phyloP scores from a whole-genome alignment of 2,888 invertebrate genomes.

The Drosophila longiperda region DNA sequence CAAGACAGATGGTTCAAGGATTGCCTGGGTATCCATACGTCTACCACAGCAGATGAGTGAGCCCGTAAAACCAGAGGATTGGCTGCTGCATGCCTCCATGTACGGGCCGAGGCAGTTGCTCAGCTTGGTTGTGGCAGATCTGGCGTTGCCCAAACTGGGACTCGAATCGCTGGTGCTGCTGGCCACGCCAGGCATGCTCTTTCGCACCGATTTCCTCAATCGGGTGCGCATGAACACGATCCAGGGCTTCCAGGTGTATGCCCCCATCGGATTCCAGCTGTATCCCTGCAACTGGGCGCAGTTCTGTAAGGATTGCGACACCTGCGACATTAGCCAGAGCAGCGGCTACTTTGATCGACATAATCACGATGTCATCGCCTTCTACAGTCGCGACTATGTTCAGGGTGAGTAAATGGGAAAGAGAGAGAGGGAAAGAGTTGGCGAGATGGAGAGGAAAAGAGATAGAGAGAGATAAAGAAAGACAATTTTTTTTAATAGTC shows the following conservation, averaged over 20 bases:
- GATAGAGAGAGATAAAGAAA: not conserved
- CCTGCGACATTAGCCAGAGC: slow-evolving; percentile 89
- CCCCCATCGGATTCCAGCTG: slow-evolving; percentile 95
- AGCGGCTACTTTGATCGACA: slow-evolving; percentile 92
- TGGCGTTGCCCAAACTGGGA: slow-evolving; percentile 89
- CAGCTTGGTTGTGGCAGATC: slow-evolving; percentile 87
- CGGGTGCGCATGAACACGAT: slow-evolving; percentile 98
- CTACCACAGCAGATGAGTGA: slow-evolving; percentile 85
- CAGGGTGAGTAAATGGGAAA: slow-evolving; percentile 86
- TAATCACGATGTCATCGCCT: slow-evolving; percentile 90
- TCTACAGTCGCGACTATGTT: slow-evolving; percentile 93
- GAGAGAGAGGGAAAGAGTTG: not conserved
- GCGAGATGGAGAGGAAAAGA: too few relatives aligned
- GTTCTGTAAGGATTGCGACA: slow-evolving; percentile 86
- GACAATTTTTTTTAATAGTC: too few relatives aligned
- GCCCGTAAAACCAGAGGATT: slow-evolving; percentile 58
- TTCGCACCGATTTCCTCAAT: slow-evolving; percentile 94
- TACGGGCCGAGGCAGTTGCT: slow-evolving; percentile 84
- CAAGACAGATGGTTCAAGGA: slow-evolving; percentile 88
- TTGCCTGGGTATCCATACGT: slow-evolving; percentile 90
- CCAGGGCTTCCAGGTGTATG: slow-evolving; percentile 93
- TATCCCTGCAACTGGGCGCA: slow-evolving; percentile 89
- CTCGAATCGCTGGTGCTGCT: slow-evolving; percentile 90
- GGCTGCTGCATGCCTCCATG: slow-evolving; percentile 83
- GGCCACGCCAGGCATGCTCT: slow-evolving; percentile 88